Evolutionary conservation across 2,888 invertebrate species (phyloP).

Genomic region (Sipha maydis): DNA sequence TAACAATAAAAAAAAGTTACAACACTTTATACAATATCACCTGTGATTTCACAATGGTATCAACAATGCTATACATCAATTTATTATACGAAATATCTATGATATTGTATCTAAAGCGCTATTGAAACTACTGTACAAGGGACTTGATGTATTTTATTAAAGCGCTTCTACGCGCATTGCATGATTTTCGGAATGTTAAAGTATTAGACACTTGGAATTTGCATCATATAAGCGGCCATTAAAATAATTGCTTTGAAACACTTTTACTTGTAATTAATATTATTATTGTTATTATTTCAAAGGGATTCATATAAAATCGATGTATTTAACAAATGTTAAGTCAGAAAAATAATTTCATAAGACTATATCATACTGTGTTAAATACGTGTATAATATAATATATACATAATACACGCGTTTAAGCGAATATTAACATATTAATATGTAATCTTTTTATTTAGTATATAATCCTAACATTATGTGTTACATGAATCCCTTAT

Average conservation of each 20-base stretch:
- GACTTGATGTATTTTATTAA: constrained; percentile 5
- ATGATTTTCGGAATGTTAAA: constrained; percentile 25
- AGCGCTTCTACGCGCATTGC: constrained; percentile 33
- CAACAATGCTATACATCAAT: constrained; percentile 41
- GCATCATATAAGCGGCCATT: constrained; percentile 27
- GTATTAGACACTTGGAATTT: constrained; percentile 49
- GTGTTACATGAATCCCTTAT: constrained; percentile 27
- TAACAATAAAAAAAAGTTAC: constrained; percentile 10
- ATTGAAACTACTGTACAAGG: constrained; percentile 59
- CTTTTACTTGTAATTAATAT: constrained; percentile 7
- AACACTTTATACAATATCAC: constrained; percentile 29
- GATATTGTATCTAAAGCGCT: constrained; percentile 53
- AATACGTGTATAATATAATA: background rate
- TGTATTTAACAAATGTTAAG: background rate
- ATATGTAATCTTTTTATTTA: background rate
- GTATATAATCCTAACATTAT: background rate
- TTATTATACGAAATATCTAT: constrained; percentile 52
- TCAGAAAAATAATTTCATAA: background rate
- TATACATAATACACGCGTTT: background rate
- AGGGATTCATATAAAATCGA: constrained; percentile 48
- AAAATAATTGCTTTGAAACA: constrained; percentile 22
- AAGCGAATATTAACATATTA: background rate
- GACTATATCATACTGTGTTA: background rate
- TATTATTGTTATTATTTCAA: background rate
- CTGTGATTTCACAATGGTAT: constrained; percentile 35